Conservation (phyloP, 2,888 invertebrate species). For the Digitonthophagus gazella region DNA sequence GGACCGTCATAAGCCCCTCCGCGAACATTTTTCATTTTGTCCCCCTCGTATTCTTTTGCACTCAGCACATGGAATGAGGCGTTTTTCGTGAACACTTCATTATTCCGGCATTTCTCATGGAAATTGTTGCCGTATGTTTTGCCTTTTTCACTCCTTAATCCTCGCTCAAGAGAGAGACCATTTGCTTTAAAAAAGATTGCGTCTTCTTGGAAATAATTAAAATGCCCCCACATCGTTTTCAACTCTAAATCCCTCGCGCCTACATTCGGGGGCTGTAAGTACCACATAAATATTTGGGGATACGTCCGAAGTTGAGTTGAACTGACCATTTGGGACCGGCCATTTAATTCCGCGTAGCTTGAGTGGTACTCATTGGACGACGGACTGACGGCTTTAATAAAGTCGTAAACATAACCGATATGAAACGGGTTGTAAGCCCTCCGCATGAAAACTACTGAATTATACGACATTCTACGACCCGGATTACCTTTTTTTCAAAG, state of each 20-base stretch:
- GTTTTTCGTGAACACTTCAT: background rate
- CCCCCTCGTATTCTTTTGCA: background rate
- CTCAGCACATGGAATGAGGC: background rate
- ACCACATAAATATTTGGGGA: background rate
- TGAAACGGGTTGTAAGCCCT: background rate
- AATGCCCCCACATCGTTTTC: background rate
- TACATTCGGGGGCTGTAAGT: background rate
- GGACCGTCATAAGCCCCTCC: slow-evolving; percentile 44
- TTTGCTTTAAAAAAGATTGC: background rate
- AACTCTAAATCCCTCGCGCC: background rate
- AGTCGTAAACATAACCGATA: background rate
- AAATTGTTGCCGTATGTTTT: background rate
- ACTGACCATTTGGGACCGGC: background rate
- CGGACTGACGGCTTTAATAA: background rate
- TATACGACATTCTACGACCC: background rate
- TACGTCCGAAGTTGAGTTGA: background rate
- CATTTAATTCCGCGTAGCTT: background rate
- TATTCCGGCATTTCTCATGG: background rate
- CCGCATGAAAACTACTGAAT: background rate
- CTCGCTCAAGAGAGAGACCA: background rate
- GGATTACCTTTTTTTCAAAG: background rate
- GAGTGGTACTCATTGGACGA: background rate
- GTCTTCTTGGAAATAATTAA: background rate
- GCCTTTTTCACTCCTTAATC: background rate
- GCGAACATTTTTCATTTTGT: slow-evolving; percentile 20